A percentile compares a stretch with the other conserved stretches of the same genome.
Evolutionary conservation across 1,140 invertebrate genomes (phyloP).

Genomic region (Drosophila leontia): DNA sequence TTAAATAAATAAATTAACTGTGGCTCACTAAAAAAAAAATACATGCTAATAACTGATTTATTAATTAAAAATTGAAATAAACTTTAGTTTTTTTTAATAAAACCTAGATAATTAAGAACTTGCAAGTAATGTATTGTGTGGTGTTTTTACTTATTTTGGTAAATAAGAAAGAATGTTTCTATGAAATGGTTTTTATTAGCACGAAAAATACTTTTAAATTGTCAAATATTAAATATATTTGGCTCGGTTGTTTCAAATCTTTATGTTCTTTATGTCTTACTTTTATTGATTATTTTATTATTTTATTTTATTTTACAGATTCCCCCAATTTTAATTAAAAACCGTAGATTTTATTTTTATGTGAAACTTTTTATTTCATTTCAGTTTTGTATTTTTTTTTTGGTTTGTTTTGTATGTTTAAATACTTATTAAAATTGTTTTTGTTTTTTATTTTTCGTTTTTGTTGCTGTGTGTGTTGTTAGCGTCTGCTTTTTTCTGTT

Average conservation of each 20-base stretch:
- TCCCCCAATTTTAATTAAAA: neutral
- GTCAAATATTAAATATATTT: too few species aligned
- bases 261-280: too few species aligned
- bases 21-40: neutral
- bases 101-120: too few species aligned
- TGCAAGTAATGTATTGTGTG: too few species aligned
- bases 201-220: too few species aligned
- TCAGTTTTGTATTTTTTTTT: constrained; percentile 75
- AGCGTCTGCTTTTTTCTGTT: constrained; percentile 72
- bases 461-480: constrained; percentile 75
- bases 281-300: neutral
- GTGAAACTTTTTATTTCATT: constrained; percentile 82
- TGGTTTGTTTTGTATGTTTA: constrained; percentile 61
- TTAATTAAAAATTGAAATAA: neutral
- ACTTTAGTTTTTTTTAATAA: too few species aligned
- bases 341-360: constrained; percentile 38
- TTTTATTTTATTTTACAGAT: neutral
- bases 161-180: neutral
- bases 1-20: neutral
- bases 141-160: too few species aligned
- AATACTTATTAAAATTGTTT: constrained; percentile 62
- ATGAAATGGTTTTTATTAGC: too few species aligned
- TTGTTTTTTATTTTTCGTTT: constrained; percentile 65
- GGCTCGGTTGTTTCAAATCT: too few species aligned
- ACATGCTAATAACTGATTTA: neutral